Base-by-base conservation (phyloP, 1,140 invertebrate genomes). In the Drosophila jambulina region DNA sequence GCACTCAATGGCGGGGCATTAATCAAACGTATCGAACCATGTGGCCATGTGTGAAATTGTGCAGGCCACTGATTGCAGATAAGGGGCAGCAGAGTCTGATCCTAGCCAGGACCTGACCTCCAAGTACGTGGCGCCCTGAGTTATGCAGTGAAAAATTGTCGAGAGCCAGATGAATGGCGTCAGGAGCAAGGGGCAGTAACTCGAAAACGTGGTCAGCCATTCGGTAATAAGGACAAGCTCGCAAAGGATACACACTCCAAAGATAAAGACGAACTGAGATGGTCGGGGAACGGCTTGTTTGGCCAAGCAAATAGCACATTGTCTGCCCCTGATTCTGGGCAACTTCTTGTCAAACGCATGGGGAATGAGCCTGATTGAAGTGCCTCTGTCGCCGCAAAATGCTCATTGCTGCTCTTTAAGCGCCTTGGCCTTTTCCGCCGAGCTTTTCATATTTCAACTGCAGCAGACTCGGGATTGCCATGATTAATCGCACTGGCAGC, bases 291-390 rank as follows among this genome's bases (percentile, higher is more conserved):
- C 43, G 51, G 42, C 71, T 57, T 65, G 70, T 71, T 76, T 59
- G 75, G 56, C 40, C 75, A 78, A 61, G 75, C 75, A 78, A 78
- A 78, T 61, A 78, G 56, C 64, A 71, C 75, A 77, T 72, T 72
- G 65, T 59, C 57, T 63, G 34, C 40, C 34, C 62, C 48, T 25
- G n/a, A 29, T 51, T 58, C 61, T 38, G 65, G 67, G 80, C 78
- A 82, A 88, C 88, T 84, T 82, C 83, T 90, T 90, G 85, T 90
- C 85, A 90, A 90, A 88, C 80, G 85, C 85, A 88, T 71, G 69
- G 82, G 60, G 77, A 90, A 84, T 88, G 85, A 72, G 75, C 77
- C 75, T 90, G 85, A 90, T 90, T 90, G 85, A 90, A 90, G 85
- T 82, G 81, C 68, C 83, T 81, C 54, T 80, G 58, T 67, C 79